Evolutionary conservation across 1,140 invertebrate species (phyloP).

Genomic region (Zophobas atratus): DNA sequence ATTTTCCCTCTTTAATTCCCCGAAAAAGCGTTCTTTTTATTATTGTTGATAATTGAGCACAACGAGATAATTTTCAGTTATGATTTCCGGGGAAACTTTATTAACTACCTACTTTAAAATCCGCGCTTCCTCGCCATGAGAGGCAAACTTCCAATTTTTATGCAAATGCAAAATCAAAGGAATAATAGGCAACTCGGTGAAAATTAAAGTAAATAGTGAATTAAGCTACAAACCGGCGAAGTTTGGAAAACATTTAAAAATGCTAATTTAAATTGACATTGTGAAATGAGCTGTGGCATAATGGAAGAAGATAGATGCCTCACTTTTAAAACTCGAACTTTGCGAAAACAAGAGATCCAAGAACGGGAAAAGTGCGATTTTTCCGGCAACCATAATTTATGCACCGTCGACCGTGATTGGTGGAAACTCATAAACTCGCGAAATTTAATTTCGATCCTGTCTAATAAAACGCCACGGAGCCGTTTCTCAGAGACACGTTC

Average conservation of each 20-base stretch:
- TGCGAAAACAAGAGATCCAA: conserved; percentile 12
- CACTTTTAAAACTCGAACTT: conserved; percentile 24
- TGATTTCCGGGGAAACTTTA: neutral
- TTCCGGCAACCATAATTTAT: conserved; percentile 20
- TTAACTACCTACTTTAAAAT: conserved; percentile 12
- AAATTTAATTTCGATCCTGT: conserved; percentile 19
- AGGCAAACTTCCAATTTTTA: conserved; percentile 39
- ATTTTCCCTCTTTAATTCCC: neutral
- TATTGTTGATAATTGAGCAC: conserved; percentile 4
- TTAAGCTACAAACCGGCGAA: conserved; percentile 41
- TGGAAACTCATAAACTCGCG: conserved; percentile 12
- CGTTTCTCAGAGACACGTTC: neutral
- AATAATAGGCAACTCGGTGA: conserved; percentile 44
- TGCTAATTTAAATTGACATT: conserved; percentile 53
- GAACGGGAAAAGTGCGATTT: conserved; percentile 7
- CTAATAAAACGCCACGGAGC: neutral
- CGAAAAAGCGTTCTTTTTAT: neutral
- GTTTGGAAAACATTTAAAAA: conserved; percentile 54
- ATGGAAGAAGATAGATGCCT: conserved; percentile 38
- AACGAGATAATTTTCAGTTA: conserved; percentile 9
- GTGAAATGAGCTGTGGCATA: conserved; percentile 45
- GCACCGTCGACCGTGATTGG: conserved; percentile 11
- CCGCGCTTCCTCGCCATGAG: neutral
- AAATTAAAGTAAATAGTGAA: conserved; percentile 50
- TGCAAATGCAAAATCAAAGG: conserved; percentile 42